Evolutionary conservation across 2,888 invertebrate genomes (phyloP).

Genomic region (Rhogogaster chlorosoma): DNA sequence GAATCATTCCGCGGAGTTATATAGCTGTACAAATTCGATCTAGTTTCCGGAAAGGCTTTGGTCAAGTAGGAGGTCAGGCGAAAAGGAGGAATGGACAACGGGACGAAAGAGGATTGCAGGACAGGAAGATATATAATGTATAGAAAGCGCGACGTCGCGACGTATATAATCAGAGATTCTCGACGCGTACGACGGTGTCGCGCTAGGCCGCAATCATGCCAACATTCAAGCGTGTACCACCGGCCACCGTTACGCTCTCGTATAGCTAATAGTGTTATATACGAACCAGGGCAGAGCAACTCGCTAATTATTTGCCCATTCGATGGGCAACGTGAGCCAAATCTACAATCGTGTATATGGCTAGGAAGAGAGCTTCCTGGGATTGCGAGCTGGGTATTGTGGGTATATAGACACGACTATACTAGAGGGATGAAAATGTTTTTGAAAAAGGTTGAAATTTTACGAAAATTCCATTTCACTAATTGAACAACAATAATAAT

Average conservation of each 20-base stretch:
- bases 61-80: not conserved
- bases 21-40: not conserved
- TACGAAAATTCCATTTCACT: constrained; percentile 51
- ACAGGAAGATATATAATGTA: not conserved
- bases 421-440: not conserved
- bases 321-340: constrained; percentile 75
- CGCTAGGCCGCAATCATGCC: constrained; percentile 74
- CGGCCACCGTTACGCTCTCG: constrained; percentile 21
- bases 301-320: constrained; percentile 76
- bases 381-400: not conserved
- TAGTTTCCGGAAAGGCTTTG: constrained; percentile 11
- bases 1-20: not conserved
- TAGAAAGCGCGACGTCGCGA: constrained; percentile 2
- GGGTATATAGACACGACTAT: not conserved
- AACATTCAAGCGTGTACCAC: constrained; percentile 70
- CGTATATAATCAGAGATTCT: constrained; percentile 72
- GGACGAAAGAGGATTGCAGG: constrained; percentile 2
- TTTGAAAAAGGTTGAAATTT: constrained; percentile 1
- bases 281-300: constrained; percentile 61
- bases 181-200: constrained; percentile 68
- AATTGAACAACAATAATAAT: constrained; percentile 72
- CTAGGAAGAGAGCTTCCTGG: not conserved
- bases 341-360: constrained; percentile 72
- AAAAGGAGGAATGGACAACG: not conserved
- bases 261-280: constrained; percentile 44